Conservation (phyloP, 2,113 vertebrate genomes). For the Notarius quadriscutis region DNA sequence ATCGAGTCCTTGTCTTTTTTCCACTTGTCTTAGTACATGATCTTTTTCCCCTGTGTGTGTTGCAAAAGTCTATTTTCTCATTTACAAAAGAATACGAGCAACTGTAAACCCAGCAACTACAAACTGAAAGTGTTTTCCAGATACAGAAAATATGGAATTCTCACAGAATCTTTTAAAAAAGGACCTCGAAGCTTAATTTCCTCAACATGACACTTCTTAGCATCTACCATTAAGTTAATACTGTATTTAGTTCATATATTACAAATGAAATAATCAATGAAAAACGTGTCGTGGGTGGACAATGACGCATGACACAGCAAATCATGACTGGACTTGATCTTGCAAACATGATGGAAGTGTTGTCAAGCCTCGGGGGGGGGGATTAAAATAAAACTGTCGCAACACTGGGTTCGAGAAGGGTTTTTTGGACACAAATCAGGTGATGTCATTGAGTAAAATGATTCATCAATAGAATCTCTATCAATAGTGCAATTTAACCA, state of each 20-base stretch:
- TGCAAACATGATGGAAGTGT: neutral
- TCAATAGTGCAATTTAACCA: conserved; percentile 13
- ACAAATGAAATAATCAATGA: neutral
- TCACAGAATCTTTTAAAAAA: neutral
- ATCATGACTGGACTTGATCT: neutral
- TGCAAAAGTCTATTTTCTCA: neutral
- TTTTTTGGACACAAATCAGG: neutral
- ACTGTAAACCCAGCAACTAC: neutral
- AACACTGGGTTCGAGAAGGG: neutral
- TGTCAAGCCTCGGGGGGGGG: neutral
- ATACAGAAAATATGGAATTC: neutral
- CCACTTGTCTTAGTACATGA: neutral
- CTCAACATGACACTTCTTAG: neutral
- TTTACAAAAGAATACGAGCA: neutral
- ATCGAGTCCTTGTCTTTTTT: neutral
- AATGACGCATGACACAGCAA: neutral
- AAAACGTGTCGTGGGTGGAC: neutral
- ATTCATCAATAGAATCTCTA: neutral
- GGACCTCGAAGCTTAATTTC: neutral
- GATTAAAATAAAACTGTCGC: neutral
- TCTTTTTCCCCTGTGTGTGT: neutral
- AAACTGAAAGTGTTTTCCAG: conserved; percentile 2
- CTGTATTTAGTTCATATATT: neutral
- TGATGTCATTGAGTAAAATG: neutral
- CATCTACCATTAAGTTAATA: neutral